Evolutionary conservation across 92 coral and sea anemone species (phyloP), one percentile per base, ranked within the genome.

Genomic region (Parazoanthus darwini): DNA sequence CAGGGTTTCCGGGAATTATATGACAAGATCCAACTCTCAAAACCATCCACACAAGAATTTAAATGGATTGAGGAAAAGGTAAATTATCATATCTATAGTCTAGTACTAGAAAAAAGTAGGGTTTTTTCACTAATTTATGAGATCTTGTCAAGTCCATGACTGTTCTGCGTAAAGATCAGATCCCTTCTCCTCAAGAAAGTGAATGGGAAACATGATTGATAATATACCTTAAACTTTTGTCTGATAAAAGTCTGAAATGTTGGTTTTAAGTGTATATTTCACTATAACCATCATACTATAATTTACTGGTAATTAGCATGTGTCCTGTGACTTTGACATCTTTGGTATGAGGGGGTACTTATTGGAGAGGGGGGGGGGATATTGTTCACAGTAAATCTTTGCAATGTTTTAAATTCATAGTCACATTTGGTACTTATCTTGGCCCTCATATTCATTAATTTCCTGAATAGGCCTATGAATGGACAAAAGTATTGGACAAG

Each of bases 1-100:
- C 79, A 75, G 79, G 46, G 79, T 75, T 75, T 75, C 79, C 51
- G 79, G n/a, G 79, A 75, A 75, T 16, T 75, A 35, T 75, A 75
- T 75, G 79, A 75, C 23, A 39, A 75, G 48, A 35, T 75, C 22
- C 36, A 9, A 29, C 36, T 25, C 13, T 43, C 42, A 35, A 73
- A 73, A 29, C 78, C 43, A 73, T 25, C 36, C 18, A 35, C 36
- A 73, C 37, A 73, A 35, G 78, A 73, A 35, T 29, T 73, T 35
- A 25, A 73, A 35, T 73, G 36, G 78, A 25, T 73, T 11, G 78
- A 25, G 78, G 78, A 35, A 73, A 73, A 73, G 78, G 78, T 73
- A 73, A 25, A 25, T 6, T 73, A 29, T 29, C 33, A 29, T 29
- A 29, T 29, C 33, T 29, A 25, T 73, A 25, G 33, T 73, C 78